A percentile compares a stretch with the other conserved stretches of the same genome.
Evolutionary conservation across 2,888 invertebrate genomes (phyloP).

Genomic region (Entomobrya proxima): DNA sequence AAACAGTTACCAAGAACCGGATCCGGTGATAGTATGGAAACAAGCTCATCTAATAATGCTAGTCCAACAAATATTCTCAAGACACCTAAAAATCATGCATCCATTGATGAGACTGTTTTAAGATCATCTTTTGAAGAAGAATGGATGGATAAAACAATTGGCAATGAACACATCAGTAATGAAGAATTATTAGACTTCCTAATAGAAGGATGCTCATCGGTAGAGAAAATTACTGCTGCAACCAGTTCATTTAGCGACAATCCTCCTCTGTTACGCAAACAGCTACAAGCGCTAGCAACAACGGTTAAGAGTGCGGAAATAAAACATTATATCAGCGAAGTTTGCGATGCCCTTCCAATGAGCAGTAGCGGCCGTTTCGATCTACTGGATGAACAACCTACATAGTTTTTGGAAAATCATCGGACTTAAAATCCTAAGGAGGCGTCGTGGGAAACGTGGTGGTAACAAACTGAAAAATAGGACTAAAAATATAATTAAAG

Average conservation of each 20-base stretch:
- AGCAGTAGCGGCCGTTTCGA: background rate
- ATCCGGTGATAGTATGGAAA: too few relatives aligned
- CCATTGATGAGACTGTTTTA: background rate
- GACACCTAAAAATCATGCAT: accelerated
- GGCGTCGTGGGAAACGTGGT: background rate
- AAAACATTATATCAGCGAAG: background rate
- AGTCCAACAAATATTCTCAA: background rate
- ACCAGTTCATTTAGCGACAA: background rate
- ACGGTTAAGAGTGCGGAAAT: background rate
- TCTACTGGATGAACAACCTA: background rate
- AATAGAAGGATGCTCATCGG: background rate
- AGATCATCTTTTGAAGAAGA: background rate
- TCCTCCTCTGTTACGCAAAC: background rate
- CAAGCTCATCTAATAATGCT: too few relatives aligned
- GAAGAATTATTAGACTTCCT: background rate
- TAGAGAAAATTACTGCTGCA: background rate
- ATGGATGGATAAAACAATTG: slow-evolving; percentile 1
- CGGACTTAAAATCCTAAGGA: background rate
- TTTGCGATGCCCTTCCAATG: background rate
- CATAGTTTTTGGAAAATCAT: background rate
- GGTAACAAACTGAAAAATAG: too few relatives aligned
- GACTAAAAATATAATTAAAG: background rate
- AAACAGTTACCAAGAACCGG: too few relatives aligned
- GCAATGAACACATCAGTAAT: background rate
- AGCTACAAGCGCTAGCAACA: background rate